A percentile compares a stretch with the other conserved stretches of the same genome.
Evolutionary conservation across 2,888 invertebrate genomes (phyloP).

Genomic region (Drymonia ruficornis): DNA sequence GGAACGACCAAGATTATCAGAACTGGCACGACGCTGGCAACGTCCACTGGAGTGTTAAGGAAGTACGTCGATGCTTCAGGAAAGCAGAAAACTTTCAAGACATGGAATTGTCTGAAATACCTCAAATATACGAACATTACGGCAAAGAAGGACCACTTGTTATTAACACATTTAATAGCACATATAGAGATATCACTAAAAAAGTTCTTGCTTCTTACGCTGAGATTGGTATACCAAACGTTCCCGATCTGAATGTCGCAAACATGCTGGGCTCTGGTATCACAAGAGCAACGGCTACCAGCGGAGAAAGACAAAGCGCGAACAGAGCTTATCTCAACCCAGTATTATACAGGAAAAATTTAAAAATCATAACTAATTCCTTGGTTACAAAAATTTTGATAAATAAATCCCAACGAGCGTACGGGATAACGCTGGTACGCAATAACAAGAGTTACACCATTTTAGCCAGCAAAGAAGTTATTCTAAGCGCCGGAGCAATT

Average conservation of each 20-base stretch:
- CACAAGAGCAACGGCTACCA: conserved; percentile 69
- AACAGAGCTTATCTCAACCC: conserved; percentile 81
- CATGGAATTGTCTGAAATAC: conserved; percentile 36
- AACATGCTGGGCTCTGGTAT: conserved; percentile 77
- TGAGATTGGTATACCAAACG: conserved; percentile 68
- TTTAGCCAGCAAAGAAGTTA: conserved; percentile 67
- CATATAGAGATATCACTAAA: conserved; percentile 54
- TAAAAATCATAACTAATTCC: conserved; percentile 47
- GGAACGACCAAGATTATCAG: conserved; percentile 76
- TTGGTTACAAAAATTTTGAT: conserved; percentile 27
- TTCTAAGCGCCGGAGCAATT: conserved; percentile 75
- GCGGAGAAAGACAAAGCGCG: conserved; percentile 81
- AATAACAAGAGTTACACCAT: conserved; percentile 6
- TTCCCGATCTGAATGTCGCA: conserved; percentile 68
- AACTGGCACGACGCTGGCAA: conserved; percentile 82
- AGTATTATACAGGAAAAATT: conserved; percentile 50
- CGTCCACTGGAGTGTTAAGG: conserved; percentile 79
- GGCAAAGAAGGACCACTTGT: conserved; percentile 72
- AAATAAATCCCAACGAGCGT: conserved; percentile 9
- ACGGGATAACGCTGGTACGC: conserved; percentile 18
- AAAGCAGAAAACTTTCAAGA: conserved; percentile 78
- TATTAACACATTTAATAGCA: conserved; percentile 71
- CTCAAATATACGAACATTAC: conserved; percentile 49
- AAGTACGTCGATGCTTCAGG: conserved; percentile 74
- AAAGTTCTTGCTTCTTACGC: conserved; percentile 63